phyloP scores from a whole-genome alignment of 2,113 vertebrate species.

The Columbina picui region DNA sequence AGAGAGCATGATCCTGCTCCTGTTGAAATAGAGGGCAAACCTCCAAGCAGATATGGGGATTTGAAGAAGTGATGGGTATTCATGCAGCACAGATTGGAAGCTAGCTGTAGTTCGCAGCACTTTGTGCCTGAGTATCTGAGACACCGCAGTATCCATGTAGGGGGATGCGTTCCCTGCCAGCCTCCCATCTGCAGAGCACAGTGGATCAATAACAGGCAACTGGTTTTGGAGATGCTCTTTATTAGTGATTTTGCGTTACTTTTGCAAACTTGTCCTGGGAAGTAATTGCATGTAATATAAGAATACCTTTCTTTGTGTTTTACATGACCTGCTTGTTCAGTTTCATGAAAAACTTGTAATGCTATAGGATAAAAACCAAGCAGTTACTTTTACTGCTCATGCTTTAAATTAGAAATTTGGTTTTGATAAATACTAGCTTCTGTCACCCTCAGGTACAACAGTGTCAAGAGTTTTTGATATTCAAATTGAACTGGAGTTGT shows the following conservation, averaged over 20 bases:
- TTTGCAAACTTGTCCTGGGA: not conserved
- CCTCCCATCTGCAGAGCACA: not conserved
- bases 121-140: not conserved
- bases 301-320: not conserved
- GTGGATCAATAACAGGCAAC: not conserved
- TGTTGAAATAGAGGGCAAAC: not conserved
- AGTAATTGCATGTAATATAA: not conserved
- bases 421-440: not conserved
- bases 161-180: not conserved
- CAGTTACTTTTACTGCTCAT: not conserved
- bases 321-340: not conserved
- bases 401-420: not conserved
- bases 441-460: not conserved
- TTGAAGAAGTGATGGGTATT: not conserved
- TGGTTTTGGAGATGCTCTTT: not conserved
- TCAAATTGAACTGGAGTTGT: not conserved
- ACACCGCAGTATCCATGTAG: accelerated
- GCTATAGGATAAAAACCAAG: not conserved
- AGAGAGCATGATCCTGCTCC: not conserved
- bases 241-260: not conserved
- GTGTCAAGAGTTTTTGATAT: not conserved
- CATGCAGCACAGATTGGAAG: not conserved
- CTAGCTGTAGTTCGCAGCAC: not conserved
- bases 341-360: not conserved
- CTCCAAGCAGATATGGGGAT: not conserved